Evolutionary conservation across 2,888 invertebrate genomes (phyloP).

Genomic region (Ethmia dodecea): DNA sequence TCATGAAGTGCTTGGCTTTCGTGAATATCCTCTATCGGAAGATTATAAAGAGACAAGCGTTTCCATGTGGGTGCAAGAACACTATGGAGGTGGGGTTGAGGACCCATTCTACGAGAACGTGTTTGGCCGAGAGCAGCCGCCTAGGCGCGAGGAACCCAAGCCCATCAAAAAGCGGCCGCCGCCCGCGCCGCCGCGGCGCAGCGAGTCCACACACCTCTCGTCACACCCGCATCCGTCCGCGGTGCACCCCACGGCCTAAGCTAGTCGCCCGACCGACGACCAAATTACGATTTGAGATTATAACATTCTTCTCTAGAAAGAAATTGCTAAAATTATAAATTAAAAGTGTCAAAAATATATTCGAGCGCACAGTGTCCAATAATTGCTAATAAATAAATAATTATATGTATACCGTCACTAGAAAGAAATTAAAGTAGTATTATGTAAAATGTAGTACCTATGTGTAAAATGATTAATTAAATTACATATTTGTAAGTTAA

Average conservation of each 20-base stretch:
- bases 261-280: conserved; percentile 9
- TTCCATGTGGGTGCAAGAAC: conserved; percentile 93
- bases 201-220: conserved; percentile 79
- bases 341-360: not conserved
- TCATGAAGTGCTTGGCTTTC: conserved; percentile 93
- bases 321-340: too few species aligned
- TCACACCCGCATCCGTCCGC: conserved; percentile 34
- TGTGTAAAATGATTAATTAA: too few species aligned
- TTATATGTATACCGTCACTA: too few species aligned
- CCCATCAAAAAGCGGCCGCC: conserved; percentile 85
- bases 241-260: conserved; percentile 50
- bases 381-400: not conserved
- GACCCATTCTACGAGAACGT: conserved; percentile 89
- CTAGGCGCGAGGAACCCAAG: conserved; percentile 50
- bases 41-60: conserved; percentile 89
- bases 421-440: too few species aligned
- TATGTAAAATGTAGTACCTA: too few species aligned
- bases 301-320: too few species aligned
- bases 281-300: too few species aligned
- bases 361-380: conserved; percentile 1
- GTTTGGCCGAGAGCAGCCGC: conserved; percentile 39
- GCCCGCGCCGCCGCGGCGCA: conserved; percentile 93
- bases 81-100: conserved; percentile 80
- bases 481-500: too few species aligned
- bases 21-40: conserved; percentile 86